Evolutionary conservation across 2,888 invertebrate species (phyloP), one percentile per base, ranked within the genome.

Genomic region (Tetropium fuscum): DNA sequence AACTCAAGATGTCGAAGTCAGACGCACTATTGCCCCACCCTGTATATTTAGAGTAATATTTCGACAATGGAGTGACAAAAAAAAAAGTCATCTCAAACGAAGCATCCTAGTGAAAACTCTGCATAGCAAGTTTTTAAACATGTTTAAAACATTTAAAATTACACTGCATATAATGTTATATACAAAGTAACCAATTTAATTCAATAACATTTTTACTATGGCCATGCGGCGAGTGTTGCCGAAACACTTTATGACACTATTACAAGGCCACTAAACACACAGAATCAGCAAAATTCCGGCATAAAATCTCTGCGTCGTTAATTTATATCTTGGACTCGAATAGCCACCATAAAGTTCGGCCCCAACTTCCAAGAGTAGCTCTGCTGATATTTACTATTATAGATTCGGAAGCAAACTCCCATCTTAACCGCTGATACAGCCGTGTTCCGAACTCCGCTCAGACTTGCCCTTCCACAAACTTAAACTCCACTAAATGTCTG

Each of bases 401-500:
- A 69, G 71, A 71, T 70, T 63, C 68, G 25, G 70, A 72, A 71
- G 71, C 68, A 69, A 75, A 75, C 73, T 74, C 68, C 73, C 74
- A 68, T 74, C 74, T 74, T 75, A 75, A 76, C 74, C 76, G 73
- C 72, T 70, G 74, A 75, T 74, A 74, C 74, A 70, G 72, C 68
- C 71, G 68, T 71, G 71, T 73, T 72, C 63, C 59, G 18, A 55
- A 34, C 47, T 34, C 32, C 32, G 30, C 1, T 38, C 8, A 32
- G 47, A 34, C 47, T 47, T 47, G 34, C 47, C 34, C 34, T 45
- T 47, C 32, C 20, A 47, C 11, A 8, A 47, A 47, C 47, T 47
- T 47, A 47, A 47, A 47, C 47, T 34, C 32, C 47, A 32, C 27
- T 47, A 47, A 47, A 47, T 25, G 20, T 53, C 74, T 73, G 72